Percentiles rank a stretch among this genome's conserved stretches.
Evolutionary conservation across 2,888 invertebrate genomes (phyloP).

Genomic region (Siphlonurus alternatus): DNA sequence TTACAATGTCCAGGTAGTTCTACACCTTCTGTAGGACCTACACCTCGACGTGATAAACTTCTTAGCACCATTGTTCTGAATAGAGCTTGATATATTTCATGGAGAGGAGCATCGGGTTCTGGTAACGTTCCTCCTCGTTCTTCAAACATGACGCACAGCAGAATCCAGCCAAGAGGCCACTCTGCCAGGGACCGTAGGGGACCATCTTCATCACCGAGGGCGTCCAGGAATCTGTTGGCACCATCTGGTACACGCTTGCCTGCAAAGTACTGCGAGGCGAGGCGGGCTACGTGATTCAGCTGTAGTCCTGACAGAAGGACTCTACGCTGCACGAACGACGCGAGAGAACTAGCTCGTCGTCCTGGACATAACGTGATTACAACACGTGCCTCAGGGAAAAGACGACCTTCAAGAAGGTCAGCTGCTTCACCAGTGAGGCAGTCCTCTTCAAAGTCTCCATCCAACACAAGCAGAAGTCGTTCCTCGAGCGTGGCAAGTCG

Average conservation of each 20-base stretch:
- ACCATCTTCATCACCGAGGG: conserved; percentile 26
- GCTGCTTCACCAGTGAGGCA: conserved; percentile 29
- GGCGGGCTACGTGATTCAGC: conserved; percentile 30
- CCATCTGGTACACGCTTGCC: conserved; percentile 9
- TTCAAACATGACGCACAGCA: conserved; percentile 34
- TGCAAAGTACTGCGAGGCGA: conserved; percentile 29
- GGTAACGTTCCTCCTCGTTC: conserved; percentile 22
- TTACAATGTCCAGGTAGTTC: conserved; percentile 28
- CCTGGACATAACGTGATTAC: conserved; percentile 32
- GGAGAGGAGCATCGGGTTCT: conserved; percentile 19
- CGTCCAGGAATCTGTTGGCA: conserved; percentile 13
- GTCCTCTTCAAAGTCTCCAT: conserved; percentile 31
- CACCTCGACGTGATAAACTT: conserved; percentile 21
- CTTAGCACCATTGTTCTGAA: conserved; percentile 29
- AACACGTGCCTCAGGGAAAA: conserved; percentile 34
- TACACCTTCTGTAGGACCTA: conserved; percentile 17
- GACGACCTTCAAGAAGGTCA: conserved; percentile 33
- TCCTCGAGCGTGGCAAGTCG: conserved; percentile 29
- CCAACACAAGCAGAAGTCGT: conserved; percentile 32
- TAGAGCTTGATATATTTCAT: conserved; percentile 27
- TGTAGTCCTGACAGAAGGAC: conserved; percentile 31
- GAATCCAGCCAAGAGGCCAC: conserved; percentile 34
- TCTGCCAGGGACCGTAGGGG: conserved; percentile 28
- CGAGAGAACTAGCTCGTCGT: conserved; percentile 23
- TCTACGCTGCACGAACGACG: conserved; percentile 30